Conservation (phyloP, 2,113 vertebrate genomes). For the Seriola rivoliana region DNA sequence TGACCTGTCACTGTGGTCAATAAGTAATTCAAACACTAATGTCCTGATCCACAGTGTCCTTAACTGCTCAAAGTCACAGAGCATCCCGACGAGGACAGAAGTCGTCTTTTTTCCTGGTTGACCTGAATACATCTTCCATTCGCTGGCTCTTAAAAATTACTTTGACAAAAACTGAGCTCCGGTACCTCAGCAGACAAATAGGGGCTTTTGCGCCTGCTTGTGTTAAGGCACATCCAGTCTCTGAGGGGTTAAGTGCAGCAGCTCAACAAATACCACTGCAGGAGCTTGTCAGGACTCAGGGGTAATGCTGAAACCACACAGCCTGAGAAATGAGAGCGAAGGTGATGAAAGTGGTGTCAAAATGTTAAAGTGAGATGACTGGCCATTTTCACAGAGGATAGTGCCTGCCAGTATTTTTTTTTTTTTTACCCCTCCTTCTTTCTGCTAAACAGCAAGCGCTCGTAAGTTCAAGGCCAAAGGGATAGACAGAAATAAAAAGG, state of each 20-base stretch:
- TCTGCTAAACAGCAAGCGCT: constrained; percentile 31
- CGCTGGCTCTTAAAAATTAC: constrained; percentile 40
- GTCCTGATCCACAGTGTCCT: neutral
- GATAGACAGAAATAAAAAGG: constrained; percentile 46
- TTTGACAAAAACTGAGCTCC: constrained; percentile 14
- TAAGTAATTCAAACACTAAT: neutral
- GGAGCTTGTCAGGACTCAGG: constrained; percentile 41
- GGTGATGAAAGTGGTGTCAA: constrained; percentile 59
- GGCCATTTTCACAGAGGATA: constrained; percentile 26
- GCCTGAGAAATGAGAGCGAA: constrained; percentile 34
- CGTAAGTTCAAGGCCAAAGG: constrained; percentile 63
- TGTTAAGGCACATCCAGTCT: constrained; percentile 58
- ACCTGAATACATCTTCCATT: constrained; percentile 58
- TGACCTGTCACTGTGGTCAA: neutral
- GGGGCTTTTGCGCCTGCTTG: constrained; percentile 46
- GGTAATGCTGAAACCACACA: constrained; percentile 43
- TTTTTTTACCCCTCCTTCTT: neutral
- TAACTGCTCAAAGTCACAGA: constrained; percentile 28
- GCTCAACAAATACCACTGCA: constrained; percentile 49
- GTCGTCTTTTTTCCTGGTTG: constrained; percentile 27
- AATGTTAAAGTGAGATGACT: constrained; percentile 38
- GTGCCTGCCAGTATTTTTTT: neutral
- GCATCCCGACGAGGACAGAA: constrained; percentile 18
- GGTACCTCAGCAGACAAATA: constrained; percentile 45
- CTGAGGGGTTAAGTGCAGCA: constrained; percentile 53